Base-by-base conservation (phyloP, 2,113 vertebrate species). In the Cercocebus atys region DNA sequence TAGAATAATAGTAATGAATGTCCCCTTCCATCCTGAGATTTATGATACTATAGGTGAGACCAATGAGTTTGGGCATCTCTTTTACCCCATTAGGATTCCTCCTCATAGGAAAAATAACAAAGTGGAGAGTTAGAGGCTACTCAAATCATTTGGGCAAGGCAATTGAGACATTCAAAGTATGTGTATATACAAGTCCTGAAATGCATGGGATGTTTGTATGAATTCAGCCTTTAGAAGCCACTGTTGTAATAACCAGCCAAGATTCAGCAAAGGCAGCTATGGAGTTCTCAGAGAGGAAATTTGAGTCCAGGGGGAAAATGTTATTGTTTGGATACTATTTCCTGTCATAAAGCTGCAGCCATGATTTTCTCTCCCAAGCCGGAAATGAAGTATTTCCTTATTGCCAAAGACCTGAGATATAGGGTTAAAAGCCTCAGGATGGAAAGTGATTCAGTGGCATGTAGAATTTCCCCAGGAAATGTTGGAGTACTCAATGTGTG, bases 371-470 rank as follows among this genome's bases (percentile, higher is more conserved):
- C 47, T 92, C 68, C 66, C 73, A 35, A 35, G 40, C 61, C 38
- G 61, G 94, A 96, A 93, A 94, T 88, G 68, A 94, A 97, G 59
- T 78, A 40, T 32, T 97, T 96, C 97, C 95, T 95, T 89, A 93
- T 89, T 94, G 79, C 76, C 83, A 40, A 82, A 83, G 79, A 59
- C 87, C 82, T 73, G 68, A 92, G 94, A 92, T 47, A 61, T 0
- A 18, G 72, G 40, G 82, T 59, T 66, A 47, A 82, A 79, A 50
- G 83, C 79, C 66, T 78, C 55, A 73, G 75, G 43, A 14, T 8
- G 0, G 22, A 76, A 73, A 91, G 66, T 18, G 40, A 47, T 22
- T 73, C 57, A 6, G 76, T 1, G 17, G 40, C 81, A 1, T 1
- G 1, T 1, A 38, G 27, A 16, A 8, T 27, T 64, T 57, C 76